Evolutionary conservation across 1,140 invertebrate species (phyloP).

Genomic region (Aradophagus sp.): DNA sequence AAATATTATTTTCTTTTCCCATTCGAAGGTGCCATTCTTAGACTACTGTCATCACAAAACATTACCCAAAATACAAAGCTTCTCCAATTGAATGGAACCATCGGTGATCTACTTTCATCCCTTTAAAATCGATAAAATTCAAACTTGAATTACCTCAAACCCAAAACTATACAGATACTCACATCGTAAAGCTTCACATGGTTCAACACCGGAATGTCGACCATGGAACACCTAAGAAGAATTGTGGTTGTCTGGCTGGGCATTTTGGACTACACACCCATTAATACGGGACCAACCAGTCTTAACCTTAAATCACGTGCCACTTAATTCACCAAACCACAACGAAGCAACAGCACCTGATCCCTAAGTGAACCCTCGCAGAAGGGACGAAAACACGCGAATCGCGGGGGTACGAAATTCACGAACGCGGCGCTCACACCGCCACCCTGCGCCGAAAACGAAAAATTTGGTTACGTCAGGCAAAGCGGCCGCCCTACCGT

Average conservation of each 20-base stretch:
- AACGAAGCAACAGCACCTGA: background rate
- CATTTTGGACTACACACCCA: slow-evolving; percentile 59
- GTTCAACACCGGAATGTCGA: slow-evolving; percentile 71
- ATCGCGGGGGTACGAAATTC: background rate
- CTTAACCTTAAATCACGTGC: slow-evolving; percentile 24
- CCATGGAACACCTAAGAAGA: slow-evolving; percentile 73
- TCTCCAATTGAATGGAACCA: background rate
- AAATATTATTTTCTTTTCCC: no score
- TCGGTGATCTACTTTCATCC: background rate
- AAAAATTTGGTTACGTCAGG: slow-evolving; percentile 8
- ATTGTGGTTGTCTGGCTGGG: slow-evolving; percentile 74
- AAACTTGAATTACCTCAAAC: no score
- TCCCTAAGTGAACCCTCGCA: no score
- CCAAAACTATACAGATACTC: no score
- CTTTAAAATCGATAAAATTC: no score
- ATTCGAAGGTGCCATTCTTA: no score
- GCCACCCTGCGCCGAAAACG: slow-evolving; percentile 15
- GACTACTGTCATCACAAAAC: no score
- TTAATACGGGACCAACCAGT: slow-evolving; percentile 28
- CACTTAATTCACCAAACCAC: slow-evolving; percentile 21
- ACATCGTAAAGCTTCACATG: slow-evolving; percentile 72
- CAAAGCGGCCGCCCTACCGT: slow-evolving; percentile 22
- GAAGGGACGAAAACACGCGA: background rate
- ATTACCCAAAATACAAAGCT: no score
- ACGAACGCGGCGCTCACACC: background rate